These are phyloP conservation scores for Promerops cafer DNA, from an alignment of 2,113 vertebrate species.

Conservation along the genomic window DNA sequence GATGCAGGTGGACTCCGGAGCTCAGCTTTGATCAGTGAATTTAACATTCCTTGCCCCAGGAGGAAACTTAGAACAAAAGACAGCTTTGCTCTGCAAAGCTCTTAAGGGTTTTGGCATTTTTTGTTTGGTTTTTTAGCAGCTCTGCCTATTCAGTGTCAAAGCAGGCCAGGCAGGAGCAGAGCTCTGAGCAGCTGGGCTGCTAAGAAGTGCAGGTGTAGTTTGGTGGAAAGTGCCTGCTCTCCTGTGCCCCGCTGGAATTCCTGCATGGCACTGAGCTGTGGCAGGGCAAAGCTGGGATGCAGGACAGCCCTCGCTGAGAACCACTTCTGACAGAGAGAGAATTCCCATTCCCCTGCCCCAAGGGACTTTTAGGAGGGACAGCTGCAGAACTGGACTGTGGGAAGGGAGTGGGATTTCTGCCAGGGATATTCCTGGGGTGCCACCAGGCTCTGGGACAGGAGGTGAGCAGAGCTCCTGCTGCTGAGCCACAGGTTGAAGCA, in stretches of 20 bases:
- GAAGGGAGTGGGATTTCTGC: neutral
- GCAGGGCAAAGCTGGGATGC: neutral
- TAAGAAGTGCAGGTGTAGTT: neutral
- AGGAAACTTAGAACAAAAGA: neutral
- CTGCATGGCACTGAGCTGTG: fast-evolving
- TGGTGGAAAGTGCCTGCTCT: neutral
- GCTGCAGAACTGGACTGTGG: neutral
- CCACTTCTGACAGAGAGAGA: neutral
- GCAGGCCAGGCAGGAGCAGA: neutral
- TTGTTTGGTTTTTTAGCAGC: neutral
- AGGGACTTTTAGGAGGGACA: neutral
- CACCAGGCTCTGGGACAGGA: neutral
- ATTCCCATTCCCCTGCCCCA: fast-evolving
- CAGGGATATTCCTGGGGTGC: neutral
- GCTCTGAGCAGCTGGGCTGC: neutral
- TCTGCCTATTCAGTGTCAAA: neutral
- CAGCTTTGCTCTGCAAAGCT: neutral
- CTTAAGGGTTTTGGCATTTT: neutral
- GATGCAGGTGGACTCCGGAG: neutral
- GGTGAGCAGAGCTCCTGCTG: neutral
- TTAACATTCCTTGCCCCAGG: neutral
- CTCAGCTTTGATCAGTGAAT: neutral
- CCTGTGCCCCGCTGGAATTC: neutral
- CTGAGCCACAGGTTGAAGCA: neutral
- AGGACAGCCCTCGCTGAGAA: neutral